Base-by-base conservation (phyloP, 1,140 invertebrate genomes). In the Cydia strobilella region DNA sequence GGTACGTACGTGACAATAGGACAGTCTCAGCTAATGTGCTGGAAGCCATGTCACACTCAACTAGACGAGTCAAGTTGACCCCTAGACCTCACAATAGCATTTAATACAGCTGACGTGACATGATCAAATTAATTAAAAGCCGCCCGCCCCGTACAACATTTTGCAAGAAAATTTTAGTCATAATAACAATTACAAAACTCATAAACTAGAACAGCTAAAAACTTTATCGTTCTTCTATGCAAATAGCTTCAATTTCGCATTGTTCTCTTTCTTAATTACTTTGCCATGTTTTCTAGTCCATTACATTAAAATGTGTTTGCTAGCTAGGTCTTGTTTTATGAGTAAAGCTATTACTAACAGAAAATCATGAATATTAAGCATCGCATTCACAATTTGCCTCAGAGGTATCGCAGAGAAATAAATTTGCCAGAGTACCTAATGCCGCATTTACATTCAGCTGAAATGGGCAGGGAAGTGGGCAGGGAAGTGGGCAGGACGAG, bases 211-310 rank as follows among this genome's bases (percentile, higher is more conserved):
- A 10, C 54, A 59, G n/a, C 15, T 54, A 54, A 59, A 59, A 20
- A 59, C 54, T 59, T 59, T 59, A 59, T 59, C n/a, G 20, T 59
- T 59, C 54, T 23, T 59, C 54, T 23, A 59, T 59, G 54, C 54
- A 59, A 23, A 20, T 59, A 23, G 6, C 18, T 59, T 23, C 54
- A 59, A 59, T 59, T 59, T 20, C 54, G 54, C 54, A 23, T 59
- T 59, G 54, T 59, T 23, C 54, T 23, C 20, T 59, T 9, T 59
- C 20, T 54, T 59, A 59, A 59, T 59, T 59, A 23, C 54, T 59
- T 23, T 59, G 54, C 54, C 15, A 59, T 23, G 20, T 59, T 59
- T 59, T 59, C 54, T 59, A 59, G 18, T 23, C 20, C 54, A 59
- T 59, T 59, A 59, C 54, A 59, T 23, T 59, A 20, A 59, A 59